phyloP scores from a whole-genome alignment of 2,797 vertebrate genomes.

The Setipinna tenuifilis region DNA sequence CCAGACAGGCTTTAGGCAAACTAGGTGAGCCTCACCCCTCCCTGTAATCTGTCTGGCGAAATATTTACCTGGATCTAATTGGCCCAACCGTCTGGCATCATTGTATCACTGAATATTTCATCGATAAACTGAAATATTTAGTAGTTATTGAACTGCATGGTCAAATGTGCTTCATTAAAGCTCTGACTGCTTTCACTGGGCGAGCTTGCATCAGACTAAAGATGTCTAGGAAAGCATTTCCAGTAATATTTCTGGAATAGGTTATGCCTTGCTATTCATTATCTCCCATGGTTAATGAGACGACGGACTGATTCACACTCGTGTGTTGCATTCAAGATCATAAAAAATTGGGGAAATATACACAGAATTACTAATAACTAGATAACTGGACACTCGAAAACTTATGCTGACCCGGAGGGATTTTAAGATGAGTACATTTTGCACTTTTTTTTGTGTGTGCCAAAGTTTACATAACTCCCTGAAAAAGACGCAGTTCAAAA shows the following conservation, averaged over 20 bases:
- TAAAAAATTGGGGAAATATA: too few relatives aligned
- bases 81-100: neutral
- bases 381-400: neutral
- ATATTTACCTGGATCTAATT: constrained; percentile 26
- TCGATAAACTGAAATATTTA: constrained; percentile 15
- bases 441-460: neutral
- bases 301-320: neutral
- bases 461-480: constrained; percentile 1
- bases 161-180: neutral
- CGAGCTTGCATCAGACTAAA: neutral
- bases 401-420: neutral
- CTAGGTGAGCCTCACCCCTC: neutral
- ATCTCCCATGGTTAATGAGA: neutral
- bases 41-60: constrained; percentile 5
- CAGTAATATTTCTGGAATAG: neutral
- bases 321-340: neutral
- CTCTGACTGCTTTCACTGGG: neutral
- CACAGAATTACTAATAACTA: neutral
- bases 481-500: neutral
- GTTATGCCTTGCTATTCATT: neutral
- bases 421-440: neutral
- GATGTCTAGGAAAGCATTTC: neutral
- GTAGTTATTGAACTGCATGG: neutral
- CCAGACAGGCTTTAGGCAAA: constrained; percentile 12
- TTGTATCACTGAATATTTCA: constrained; percentile 13